Percentiles rank a stretch among this genome's conserved stretches.
These are phyloP conservation scores for Synergus gifuensis DNA, from an alignment of 2,888 invertebrate species.

Conservation along the genomic window DNA sequence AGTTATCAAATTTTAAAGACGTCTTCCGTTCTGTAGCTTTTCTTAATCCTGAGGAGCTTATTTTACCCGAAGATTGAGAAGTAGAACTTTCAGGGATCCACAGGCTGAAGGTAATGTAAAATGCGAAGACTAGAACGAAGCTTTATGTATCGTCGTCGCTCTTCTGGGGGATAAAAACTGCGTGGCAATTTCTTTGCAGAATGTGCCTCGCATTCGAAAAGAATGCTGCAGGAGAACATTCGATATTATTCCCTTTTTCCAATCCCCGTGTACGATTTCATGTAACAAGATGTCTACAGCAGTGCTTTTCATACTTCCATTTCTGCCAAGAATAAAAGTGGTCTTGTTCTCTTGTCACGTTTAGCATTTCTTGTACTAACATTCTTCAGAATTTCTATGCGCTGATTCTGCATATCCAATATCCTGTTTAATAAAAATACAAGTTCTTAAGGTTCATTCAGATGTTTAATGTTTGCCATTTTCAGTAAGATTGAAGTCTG, in stretches of 20 bases:
- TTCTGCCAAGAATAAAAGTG: background rate
- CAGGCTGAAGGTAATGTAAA: slow-evolving; percentile 11
- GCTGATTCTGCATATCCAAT: background rate
- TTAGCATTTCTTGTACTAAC: background rate
- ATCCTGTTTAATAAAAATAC: too few relatives aligned
- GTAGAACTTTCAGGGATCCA: slow-evolving; percentile 3
- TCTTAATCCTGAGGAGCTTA: slow-evolving; percentile 1
- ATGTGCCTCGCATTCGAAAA: slow-evolving; percentile 31
- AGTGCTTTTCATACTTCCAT: slow-evolving; percentile 11
- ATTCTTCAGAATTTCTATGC: background rate
- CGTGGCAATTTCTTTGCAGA: slow-evolving; percentile 23
- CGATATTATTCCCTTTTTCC: slow-evolving; percentile 20
- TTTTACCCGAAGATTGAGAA: slow-evolving; percentile 1
- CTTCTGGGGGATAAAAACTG: slow-evolving; percentile 6
- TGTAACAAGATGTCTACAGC: slow-evolving; percentile 16
- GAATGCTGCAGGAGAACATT: slow-evolving; percentile 1
- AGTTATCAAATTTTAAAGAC: background rate
- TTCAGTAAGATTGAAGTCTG: too few relatives aligned
- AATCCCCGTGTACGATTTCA: background rate
- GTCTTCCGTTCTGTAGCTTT: background rate
- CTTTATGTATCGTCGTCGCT: slow-evolving; percentile 13
- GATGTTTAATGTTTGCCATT: too few relatives aligned
- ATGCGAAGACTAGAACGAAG: slow-evolving; percentile 29
- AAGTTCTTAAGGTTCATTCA: too few relatives aligned
- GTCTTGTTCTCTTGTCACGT: slow-evolving; percentile 19